These are phyloP conservation scores for Hirundichthys speculiger DNA, from an alignment of 2,113 vertebrate genomes.

Conservation along the genomic window DNA sequence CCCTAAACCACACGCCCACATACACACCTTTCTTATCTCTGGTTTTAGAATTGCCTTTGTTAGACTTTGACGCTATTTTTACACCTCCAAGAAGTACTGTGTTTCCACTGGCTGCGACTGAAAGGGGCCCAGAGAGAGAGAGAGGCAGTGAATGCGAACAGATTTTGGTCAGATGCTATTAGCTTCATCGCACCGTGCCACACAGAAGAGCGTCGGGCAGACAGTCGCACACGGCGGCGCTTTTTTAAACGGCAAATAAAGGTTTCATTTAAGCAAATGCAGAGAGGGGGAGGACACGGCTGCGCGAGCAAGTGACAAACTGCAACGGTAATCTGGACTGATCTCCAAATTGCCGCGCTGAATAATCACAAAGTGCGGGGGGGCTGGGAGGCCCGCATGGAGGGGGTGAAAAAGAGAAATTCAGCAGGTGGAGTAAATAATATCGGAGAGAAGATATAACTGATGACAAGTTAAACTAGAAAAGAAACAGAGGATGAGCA, in stretches of 20 bases:
- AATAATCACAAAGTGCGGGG: conserved; percentile 19
- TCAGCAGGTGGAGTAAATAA: conserved; percentile 30
- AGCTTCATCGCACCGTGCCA: conserved; percentile 25
- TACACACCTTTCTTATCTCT: conserved; percentile 34
- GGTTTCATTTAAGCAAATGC: conserved; percentile 61
- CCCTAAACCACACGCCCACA: neutral
- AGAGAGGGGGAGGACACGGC: conserved; percentile 7
- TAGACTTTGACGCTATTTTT: conserved; percentile 67
- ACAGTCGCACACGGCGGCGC: neutral
- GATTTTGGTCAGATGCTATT: conserved; percentile 48
- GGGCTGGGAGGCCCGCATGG: conserved; percentile 5
- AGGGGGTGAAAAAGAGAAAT: conserved; percentile 17
- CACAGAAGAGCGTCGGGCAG: conserved; percentile 17
- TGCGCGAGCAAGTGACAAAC: conserved; percentile 15
- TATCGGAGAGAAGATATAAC: conserved; percentile 27
- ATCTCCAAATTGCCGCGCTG: conserved; percentile 22
- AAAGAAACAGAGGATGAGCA: conserved; percentile 12
- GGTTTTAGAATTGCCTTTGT: conserved; percentile 68
- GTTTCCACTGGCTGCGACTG: conserved; percentile 35
- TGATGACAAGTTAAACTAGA: conserved; percentile 59
- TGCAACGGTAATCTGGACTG: conserved; percentile 21
- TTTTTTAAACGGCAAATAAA: conserved; percentile 23
- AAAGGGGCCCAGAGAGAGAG: conserved; percentile 28
- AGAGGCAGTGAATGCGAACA: conserved; percentile 26
- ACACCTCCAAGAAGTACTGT: conserved; percentile 48